A percentile compares a stretch with the other conserved stretches of the same genome.
These are phyloP conservation scores for Poecilia picta DNA, from an alignment of 2,797 vertebrate species.

Conservation along the genomic window DNA sequence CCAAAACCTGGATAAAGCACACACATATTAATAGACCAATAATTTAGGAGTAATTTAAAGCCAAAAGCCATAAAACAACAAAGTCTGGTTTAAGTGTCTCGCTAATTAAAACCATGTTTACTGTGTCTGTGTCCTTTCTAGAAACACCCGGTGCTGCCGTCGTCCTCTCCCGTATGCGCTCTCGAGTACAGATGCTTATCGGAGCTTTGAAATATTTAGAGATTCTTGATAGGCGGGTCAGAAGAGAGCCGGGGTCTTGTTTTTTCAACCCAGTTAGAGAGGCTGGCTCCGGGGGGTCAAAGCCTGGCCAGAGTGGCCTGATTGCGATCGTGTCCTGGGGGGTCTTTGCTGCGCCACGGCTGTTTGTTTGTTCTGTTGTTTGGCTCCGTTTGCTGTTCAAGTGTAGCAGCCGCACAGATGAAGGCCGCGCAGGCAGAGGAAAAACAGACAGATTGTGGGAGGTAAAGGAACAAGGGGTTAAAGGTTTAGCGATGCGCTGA, in stretches of 20 bases:
- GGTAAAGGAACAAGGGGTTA: constrained; percentile 63
- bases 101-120: constrained; percentile 67
- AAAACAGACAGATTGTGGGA: constrained; percentile 75
- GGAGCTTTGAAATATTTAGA: constrained; percentile 56
- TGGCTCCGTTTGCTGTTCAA: constrained; percentile 66
- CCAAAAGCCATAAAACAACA: constrained; percentile 51
- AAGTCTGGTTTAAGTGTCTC: constrained; percentile 49
- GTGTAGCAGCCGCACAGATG: constrained; percentile 61
- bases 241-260: constrained; percentile 60
- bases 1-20: constrained; percentile 41
- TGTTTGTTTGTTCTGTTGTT: constrained; percentile 69
- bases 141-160: constrained; percentile 31
- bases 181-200: constrained; percentile 65
- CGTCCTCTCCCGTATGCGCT: constrained; percentile 50
- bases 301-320: constrained; percentile 61
- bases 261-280: constrained; percentile 70
- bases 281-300: constrained; percentile 56
- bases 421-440: constrained; percentile 47
- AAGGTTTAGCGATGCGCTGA: constrained; percentile 56
- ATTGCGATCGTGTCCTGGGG: constrained; percentile 67
- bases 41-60: constrained; percentile 58
- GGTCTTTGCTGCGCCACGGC: constrained; percentile 53
- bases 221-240: constrained; percentile 58
- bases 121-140: constrained; percentile 39
- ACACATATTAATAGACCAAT: constrained; percentile 41